Evolutionary conservation across 2,113 vertebrate genomes (phyloP), one percentile per base, ranked within the genome.

Genomic region (Sinocyclocheilus anophthalmus): DNA sequence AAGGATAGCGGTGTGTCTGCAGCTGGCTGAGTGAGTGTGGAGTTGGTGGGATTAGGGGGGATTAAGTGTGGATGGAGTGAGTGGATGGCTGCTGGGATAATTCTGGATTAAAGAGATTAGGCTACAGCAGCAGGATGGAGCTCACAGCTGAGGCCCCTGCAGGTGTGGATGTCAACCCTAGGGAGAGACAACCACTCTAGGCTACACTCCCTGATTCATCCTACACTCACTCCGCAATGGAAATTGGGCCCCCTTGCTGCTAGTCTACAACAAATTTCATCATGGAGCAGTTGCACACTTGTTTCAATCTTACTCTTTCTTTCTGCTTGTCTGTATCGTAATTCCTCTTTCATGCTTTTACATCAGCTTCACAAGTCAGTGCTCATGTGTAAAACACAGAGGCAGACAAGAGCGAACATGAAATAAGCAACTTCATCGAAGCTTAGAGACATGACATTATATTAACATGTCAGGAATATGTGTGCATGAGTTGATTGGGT

Each of bases 31-130:
- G 88, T 77, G 85, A 84, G 94, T 92, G 93, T 92, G 88, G 93
- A 94, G 92, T 95, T 92, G 90, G 90, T 92, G 93, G 94, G 94
- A 95, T 94, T 95, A 95, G 94, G 92, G 91, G 92, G 94, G 94
- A 95, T 95, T 95, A 95, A 84, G 91, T 92, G 93, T 93, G 94
- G 94, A 95, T 94, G 93, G 93, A 95, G 94, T 93, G 93, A 93
- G 86, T 92, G 93, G 93, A 94, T 95, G 94, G 94, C 94, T 92
- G 92, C 91, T 92, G 92, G 94, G 95, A 95, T 95, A 92, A 92
- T 90, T 92, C 91, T 87, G 94, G 94, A 96, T 96, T 95, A 96
- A 91, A 89, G 90, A 91, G 94, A 95, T 96, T 94, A 95, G 93
- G 94, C 92, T 91, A 48, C 90, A 92, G 89, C 87, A 90, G 90